A percentile compares a stretch with the other conserved stretches of the same genome.
These are phyloP conservation scores for Girardinus metallicus DNA, from an alignment of 2,797 vertebrate species.

Conservation along the genomic window DNA sequence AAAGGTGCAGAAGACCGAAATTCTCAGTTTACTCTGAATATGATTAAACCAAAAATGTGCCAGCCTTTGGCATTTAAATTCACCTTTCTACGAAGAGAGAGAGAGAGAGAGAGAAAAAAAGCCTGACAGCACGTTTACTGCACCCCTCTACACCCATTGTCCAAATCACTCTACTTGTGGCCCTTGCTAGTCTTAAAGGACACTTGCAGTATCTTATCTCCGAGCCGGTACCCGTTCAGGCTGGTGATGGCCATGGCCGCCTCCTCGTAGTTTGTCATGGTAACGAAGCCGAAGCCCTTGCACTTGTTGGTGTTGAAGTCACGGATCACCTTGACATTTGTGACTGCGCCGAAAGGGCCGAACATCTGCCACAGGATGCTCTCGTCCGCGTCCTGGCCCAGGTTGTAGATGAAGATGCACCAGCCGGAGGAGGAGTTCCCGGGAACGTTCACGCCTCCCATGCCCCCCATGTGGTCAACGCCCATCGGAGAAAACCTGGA, in stretches of 20 bases:
- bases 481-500: constrained; percentile 98
- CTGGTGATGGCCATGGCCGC: constrained; percentile 99
- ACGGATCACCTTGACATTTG: constrained; percentile 98
- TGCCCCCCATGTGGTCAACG: constrained; percentile 96
- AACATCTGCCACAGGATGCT: constrained; percentile 99
- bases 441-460: constrained; percentile 91
- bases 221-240: constrained; percentile 97
- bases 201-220: constrained; percentile 99
- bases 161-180: constrained; percentile 90
- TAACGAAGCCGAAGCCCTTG: constrained; percentile 99
- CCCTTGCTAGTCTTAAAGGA: constrained; percentile 99
- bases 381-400: constrained; percentile 97
- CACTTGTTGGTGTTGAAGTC: constrained; percentile 99
- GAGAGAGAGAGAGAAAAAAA: constrained; percentile 31
- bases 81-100: constrained; percentile 38
- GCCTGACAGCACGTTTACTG: constrained; percentile 36
- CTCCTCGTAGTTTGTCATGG: constrained; percentile 99
- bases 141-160: constrained; percentile 51
- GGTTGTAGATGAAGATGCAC: constrained; percentile 99
- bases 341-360: constrained; percentile 97
- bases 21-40: constrained; percentile 86
- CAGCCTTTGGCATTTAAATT: constrained; percentile 57
- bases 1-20: constrained; percentile 86
- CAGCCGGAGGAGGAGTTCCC: constrained; percentile 92
- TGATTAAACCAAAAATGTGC: constrained; percentile 76